A percentile compares a stretch with the other conserved stretches of the same genome.
Evolutionary conservation across 2,113 vertebrate species (phyloP).

Genomic region (Morone chrysops): DNA sequence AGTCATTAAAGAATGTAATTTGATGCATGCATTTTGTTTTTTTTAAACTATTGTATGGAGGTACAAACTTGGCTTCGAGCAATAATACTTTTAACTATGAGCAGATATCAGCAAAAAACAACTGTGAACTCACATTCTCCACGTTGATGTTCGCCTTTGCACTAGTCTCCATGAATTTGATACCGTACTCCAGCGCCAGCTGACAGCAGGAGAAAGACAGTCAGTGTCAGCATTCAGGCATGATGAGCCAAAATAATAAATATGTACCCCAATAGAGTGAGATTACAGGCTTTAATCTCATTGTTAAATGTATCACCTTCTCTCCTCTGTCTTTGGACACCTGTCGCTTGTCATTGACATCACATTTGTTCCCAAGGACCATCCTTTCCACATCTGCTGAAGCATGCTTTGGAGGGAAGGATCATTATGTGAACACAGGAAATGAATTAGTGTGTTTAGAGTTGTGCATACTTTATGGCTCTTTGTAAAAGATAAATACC

Average conservation of each 20-base stretch:
- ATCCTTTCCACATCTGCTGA: slow-evolving; percentile 98
- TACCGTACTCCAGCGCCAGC: slow-evolving; percentile 95
- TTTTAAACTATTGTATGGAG: neutral
- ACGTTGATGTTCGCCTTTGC: slow-evolving; percentile 99
- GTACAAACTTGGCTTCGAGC: neutral
- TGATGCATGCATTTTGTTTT: too few relatives aligned
- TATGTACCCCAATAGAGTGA: rapidly evolving
- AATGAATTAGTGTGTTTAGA: neutral
- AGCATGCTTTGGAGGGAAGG: slow-evolving; percentile 86
- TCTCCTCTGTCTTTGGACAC: slow-evolving; percentile 97
- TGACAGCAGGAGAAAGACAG: slow-evolving; percentile 69
- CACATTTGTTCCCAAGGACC: slow-evolving; percentile 98
- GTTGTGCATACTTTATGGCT: neutral
- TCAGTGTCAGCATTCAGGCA: neutral
- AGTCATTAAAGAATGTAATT: too few relatives aligned
- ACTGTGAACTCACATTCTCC: slow-evolving; percentile 91
- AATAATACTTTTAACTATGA: neutral
- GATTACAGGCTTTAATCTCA: neutral
- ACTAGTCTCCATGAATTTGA: slow-evolving; percentile 99
- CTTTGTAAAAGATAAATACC: neutral
- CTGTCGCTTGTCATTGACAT: slow-evolving; percentile 96
- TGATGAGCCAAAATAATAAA: neutral
- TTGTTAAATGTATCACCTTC: slow-evolving; percentile 80
- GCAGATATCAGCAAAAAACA: neutral
- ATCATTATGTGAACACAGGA: neutral